Conservation (phyloP, 2,888 invertebrate species). For the Lutraria lutraria region DNA sequence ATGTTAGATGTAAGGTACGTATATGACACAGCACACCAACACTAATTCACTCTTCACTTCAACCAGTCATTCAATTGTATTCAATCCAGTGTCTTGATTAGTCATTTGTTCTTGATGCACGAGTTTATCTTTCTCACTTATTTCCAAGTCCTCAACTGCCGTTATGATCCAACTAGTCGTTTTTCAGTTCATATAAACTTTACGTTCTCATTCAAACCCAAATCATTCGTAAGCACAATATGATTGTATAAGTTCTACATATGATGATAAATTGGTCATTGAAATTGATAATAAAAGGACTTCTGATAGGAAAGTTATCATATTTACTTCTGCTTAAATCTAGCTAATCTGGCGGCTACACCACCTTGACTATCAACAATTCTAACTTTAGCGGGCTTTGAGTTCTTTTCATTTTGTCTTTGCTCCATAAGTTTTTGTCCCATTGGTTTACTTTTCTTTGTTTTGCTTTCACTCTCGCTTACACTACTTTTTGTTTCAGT, state of each 20-base stretch:
- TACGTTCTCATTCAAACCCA: constrained; percentile 21
- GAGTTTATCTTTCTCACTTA: neutral
- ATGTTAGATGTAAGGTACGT: constrained; percentile 41
- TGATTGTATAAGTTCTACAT: neutral
- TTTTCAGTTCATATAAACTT: neutral
- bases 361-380: constrained; percentile 67
- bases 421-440: constrained; percentile 33
- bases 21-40: constrained; percentile 26
- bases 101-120: constrained; percentile 6
- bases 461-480: constrained; percentile 21
- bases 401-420: constrained; percentile 20
- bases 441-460: constrained; percentile 25
- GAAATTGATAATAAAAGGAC: constrained; percentile 2
- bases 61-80: neutral
- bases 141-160: neutral
- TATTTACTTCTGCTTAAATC: constrained; percentile 46
- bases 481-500: neutral
- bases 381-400: constrained; percentile 45
- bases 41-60: constrained; percentile 11
- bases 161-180: neutral
- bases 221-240: constrained; percentile 5
- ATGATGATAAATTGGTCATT: constrained; percentile 26
- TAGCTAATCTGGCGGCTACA: constrained; percentile 60
- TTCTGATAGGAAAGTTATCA: neutral
- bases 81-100: neutral